Evolutionary conservation across 2,888 invertebrate species (phyloP).

Genomic region (Drosophila meridionalis): DNA sequence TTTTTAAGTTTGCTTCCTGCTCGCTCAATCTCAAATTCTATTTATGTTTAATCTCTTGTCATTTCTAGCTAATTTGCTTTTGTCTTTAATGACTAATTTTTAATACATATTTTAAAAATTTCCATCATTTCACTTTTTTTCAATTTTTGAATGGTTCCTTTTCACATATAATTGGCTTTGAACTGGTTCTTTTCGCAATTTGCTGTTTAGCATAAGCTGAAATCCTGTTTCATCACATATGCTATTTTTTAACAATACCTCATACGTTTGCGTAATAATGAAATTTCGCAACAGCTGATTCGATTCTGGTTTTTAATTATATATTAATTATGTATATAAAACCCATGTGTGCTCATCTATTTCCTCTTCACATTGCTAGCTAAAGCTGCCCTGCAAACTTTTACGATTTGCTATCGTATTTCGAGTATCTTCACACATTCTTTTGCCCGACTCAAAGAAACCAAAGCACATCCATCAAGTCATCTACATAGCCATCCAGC

Average conservation of each 20-base stretch:
- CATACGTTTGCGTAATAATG: neutral
- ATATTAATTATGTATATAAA: neutral
- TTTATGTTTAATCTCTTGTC: neutral
- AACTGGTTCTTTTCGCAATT: constrained; percentile 7
- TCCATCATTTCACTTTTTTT: neutral
- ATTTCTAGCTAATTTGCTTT: neutral
- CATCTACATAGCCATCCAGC: constrained; percentile 40
- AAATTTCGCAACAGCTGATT: neutral
- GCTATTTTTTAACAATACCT: neutral
- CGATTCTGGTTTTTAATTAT: neutral
- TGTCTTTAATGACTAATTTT: neutral
- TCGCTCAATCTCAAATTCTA: neutral
- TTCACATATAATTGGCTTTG: neutral
- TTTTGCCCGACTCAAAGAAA: constrained; percentile 4
- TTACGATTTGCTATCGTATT: constrained; percentile 5
- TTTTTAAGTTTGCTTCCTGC: constrained; percentile 4
- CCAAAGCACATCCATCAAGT: constrained; percentile 57
- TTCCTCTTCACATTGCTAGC: neutral
- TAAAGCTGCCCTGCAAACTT: constrained; percentile 1
- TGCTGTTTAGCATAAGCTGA: neutral
- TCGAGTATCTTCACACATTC: constrained; percentile 3
- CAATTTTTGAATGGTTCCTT: neutral
- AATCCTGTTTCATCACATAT: neutral
- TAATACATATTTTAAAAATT: neutral
- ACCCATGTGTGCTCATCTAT: neutral